These are phyloP conservation scores for Brachypalpus laphriformis DNA, from an alignment of 2,888 invertebrate species.

Conservation along the genomic window DNA sequence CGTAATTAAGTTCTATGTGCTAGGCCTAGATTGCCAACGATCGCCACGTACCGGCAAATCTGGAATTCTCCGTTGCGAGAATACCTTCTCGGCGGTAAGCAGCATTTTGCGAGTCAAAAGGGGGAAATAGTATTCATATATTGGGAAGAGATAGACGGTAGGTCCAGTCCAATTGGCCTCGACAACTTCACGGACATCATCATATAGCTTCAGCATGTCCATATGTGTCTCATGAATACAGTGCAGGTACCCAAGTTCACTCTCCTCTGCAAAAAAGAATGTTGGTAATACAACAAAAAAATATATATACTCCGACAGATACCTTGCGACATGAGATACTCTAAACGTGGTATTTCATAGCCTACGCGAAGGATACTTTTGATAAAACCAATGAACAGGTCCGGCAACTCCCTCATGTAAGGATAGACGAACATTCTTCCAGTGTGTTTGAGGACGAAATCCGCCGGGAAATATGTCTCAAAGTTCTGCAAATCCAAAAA, in stretches of 20 bases:
- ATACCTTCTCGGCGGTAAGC: slow-evolving; percentile 80
- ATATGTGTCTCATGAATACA: slow-evolving; percentile 80
- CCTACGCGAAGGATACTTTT: slow-evolving; percentile 81
- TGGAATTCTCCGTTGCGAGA: slow-evolving; percentile 79
- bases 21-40: neutral
- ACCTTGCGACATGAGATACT: slow-evolving; percentile 82
- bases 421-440: slow-evolving; percentile 81
- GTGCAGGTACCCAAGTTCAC: slow-evolving; percentile 78
- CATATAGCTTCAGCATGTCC: slow-evolving; percentile 80
- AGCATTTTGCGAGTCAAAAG: slow-evolving; percentile 80
- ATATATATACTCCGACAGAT: neutral
- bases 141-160: slow-evolving; percentile 81
- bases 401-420: slow-evolving; percentile 80
- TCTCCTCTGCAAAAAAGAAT: slow-evolving; percentile 75
- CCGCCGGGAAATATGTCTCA: slow-evolving; percentile 77
- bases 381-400: slow-evolving; percentile 80
- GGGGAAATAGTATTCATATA: slow-evolving; percentile 82
- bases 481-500: slow-evolving; percentile 35
- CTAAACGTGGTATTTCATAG: slow-evolving; percentile 81
- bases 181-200: slow-evolving; percentile 79
- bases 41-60: slow-evolving; percentile 78
- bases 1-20: slow-evolving; percentile 79
- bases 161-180: slow-evolving; percentile 80
- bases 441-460: slow-evolving; percentile 79
- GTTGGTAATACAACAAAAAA: neutral